Evolutionary conservation across 2,888 invertebrate species (phyloP).

Genomic region (Cynaeus angustus): DNA sequence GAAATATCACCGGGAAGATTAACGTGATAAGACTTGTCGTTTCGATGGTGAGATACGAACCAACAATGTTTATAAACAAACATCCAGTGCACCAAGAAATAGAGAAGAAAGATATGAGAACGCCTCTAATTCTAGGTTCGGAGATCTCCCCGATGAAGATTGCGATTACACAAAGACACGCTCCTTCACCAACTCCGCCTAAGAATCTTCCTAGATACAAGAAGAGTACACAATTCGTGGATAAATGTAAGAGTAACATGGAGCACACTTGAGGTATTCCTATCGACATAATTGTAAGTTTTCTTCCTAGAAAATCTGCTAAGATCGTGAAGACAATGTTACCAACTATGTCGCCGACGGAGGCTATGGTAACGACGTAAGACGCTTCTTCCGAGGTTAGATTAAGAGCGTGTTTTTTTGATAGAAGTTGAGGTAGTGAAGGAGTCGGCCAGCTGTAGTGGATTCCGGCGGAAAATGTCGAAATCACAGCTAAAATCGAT

Average conservation of each 20-base stretch:
- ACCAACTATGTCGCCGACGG: slow-evolving; percentile 57
- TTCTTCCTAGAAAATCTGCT: slow-evolving; percentile 57
- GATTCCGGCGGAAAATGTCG: slow-evolving; percentile 53
- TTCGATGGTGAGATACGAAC: slow-evolving; percentile 57
- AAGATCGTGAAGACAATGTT: slow-evolving; percentile 52
- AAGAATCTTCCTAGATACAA: slow-evolving; percentile 56
- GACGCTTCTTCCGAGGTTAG: slow-evolving; percentile 58
- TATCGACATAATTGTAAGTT: slow-evolving; percentile 53
- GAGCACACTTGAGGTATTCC: slow-evolving; percentile 55
- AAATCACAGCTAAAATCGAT: not conserved
- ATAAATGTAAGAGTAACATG: slow-evolving; percentile 52
- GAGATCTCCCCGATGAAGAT: slow-evolving; percentile 62
- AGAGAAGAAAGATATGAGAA: slow-evolving; percentile 52
- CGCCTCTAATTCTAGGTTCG: slow-evolving; percentile 54
- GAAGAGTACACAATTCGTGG: slow-evolving; percentile 41
- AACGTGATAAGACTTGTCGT: slow-evolving; percentile 53
- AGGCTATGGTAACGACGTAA: slow-evolving; percentile 57
- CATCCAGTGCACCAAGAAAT: slow-evolving; percentile 51
- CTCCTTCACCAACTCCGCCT: slow-evolving; percentile 61
- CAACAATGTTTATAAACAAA: slow-evolving; percentile 58
- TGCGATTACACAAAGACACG: slow-evolving; percentile 56
- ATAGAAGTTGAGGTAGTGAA: slow-evolving; percentile 56
- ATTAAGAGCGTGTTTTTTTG: slow-evolving; percentile 55
- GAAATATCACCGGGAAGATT: slow-evolving; percentile 56
- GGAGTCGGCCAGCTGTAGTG: slow-evolving; percentile 59